Evolutionary conservation across 2,113 vertebrate genomes (phyloP), one percentile per base, ranked within the genome.

Genomic region (Hyla sarda): DNA sequence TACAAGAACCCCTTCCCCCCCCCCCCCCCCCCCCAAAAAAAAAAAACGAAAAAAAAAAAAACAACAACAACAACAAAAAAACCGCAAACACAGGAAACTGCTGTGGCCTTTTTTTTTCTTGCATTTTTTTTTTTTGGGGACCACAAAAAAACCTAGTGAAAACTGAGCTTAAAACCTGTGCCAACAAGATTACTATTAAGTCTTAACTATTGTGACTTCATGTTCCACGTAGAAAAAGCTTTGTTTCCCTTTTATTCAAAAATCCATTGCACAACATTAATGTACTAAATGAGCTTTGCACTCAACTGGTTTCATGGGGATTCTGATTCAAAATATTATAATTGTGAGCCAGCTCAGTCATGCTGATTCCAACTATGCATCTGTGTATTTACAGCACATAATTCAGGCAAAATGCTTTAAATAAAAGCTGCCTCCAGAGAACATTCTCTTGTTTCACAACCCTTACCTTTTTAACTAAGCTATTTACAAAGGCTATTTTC

Each of bases 241-340:
- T 77, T 76, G 72, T 77, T 84, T 67, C 41, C 45, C 17, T 62
- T 85, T 67, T 85, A 78, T 85, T 85, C 50, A 45, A 78, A 78
- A 84, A 77, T 84, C 83, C 41, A 84, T 84, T 84, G 73, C 73
- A 84, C 73, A 48, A 77, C 83, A 84, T 77, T 84, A 76, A 65
- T 65, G 83, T 65, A 77, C 41, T 54, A 47, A 54, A 30, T 47
- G 65, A 86, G 60, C n/a, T 34, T 21, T n/a, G 0, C 28, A 37
- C 69, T 82, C 5, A 14, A 47, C 84, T 71, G 60, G 32, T 58
- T 78, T 32, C 87, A 48, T 54, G 79, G 65, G 19, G 52, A 62
- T 73, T 79, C 23, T 32, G 32, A 54, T 87, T 76, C 62, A 69
- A 48, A n/a, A 50, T 50, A 65, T 34, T 28, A 81, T 88, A 87